Percentiles rank a stretch among this genome's conserved stretches.
Conservation (phyloP, 2,888 invertebrate genomes). For the Clunio marinus region DNA sequence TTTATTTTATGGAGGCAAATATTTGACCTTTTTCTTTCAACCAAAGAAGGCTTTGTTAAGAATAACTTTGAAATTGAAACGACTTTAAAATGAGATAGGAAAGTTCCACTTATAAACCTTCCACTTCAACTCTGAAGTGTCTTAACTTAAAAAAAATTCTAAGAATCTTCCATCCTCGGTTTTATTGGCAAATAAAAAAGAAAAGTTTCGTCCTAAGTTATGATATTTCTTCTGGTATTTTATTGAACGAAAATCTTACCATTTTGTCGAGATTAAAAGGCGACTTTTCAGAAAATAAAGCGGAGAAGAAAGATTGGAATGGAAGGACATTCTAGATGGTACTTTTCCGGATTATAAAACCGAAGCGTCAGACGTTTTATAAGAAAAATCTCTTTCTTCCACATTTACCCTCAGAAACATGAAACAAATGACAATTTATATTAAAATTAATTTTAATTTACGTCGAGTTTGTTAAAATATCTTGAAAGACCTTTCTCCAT, state of each 20-base stretch:
- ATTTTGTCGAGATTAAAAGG: too few species aligned
- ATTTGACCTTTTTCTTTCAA: too few species aligned
- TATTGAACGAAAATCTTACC: too few species aligned
- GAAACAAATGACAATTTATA: background rate
- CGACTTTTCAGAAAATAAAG: too few species aligned
- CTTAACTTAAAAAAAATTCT: background rate
- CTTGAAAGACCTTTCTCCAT: background rate
- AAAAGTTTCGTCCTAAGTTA: background rate
- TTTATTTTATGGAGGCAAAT: too few species aligned
- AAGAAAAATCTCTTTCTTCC: background rate
- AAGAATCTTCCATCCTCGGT: background rate
- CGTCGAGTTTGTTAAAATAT: slow-evolving; percentile 1
- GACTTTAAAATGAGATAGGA: too few species aligned
- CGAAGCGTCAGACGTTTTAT: slow-evolving; percentile 5
- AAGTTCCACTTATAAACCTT: too few species aligned
- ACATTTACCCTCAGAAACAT: background rate
- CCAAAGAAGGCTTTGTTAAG: too few species aligned
- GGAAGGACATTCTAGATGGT: background rate
- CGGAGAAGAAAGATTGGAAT: background rate
- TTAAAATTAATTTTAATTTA: slow-evolving; percentile 20
- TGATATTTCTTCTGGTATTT: slow-evolving; percentile 53
- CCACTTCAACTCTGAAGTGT: too few species aligned
- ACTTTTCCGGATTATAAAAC: slow-evolving; percentile 22
- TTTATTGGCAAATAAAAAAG: background rate
- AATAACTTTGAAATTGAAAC: too few species aligned